These are phyloP conservation scores for Ypsolopha scabrella DNA, from an alignment of 2,888 invertebrate genomes.

Conservation along the genomic window DNA sequence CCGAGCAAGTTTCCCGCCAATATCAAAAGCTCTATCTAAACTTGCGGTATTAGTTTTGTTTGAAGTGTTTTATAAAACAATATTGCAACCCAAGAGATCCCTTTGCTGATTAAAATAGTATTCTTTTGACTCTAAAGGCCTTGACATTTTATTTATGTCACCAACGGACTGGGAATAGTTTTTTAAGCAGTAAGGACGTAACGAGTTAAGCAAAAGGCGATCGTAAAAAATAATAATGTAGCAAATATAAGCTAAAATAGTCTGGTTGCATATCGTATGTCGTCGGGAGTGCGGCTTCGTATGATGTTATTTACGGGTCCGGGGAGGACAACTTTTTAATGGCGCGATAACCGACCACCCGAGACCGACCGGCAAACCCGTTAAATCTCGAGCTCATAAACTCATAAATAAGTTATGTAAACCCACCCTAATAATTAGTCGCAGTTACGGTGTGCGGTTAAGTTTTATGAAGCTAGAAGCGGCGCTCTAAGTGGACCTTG, in stretches of 20 bases:
- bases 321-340: conserved; percentile 67
- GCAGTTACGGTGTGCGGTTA: conserved; percentile 63
- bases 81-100: neutral
- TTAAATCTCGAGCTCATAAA: conserved; percentile 68
- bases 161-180: neutral
- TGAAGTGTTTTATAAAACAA: conserved; percentile 7
- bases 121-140: neutral
- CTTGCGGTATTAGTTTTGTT: conserved; percentile 21
- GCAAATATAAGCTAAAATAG: neutral
- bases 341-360: conserved; percentile 66
- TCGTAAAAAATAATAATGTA: neutral
- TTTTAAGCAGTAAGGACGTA: neutral
- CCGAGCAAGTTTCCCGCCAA: conserved; percentile 1
- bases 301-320: conserved; percentile 61
- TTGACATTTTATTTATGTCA: neutral
- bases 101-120: neutral
- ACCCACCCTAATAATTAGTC: conserved; percentile 69
- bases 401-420: conserved; percentile 70
- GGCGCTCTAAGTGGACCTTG: conserved; percentile 37
- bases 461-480: conserved; percentile 57
- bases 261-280: conserved; percentile 14
- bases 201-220: neutral
- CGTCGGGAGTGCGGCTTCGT: conserved; percentile 36
- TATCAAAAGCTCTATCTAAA: conserved; percentile 14
- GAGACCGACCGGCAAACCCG: conserved; percentile 47